Base-by-base conservation (phyloP, 2,888 invertebrate genomes). In the Camponotus fellah region DNA sequence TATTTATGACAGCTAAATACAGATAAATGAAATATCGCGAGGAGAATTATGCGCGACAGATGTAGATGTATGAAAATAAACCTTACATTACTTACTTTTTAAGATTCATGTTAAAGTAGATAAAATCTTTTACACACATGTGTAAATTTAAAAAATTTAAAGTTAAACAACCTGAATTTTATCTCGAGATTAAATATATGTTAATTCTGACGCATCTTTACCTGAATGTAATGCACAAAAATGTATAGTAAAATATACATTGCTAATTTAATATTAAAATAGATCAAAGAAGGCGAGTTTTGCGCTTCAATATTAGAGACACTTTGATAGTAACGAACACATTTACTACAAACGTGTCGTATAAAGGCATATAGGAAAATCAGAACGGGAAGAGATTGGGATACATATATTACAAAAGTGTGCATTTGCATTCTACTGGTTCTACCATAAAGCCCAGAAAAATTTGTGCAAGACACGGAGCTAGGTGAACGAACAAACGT, bases 351-450 rank as follows among this genome's bases (percentile, higher is more conserved):
- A 71, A 21, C 17, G 56, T 43, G 14, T 68, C n/a, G 43, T n/a
- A 40, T 21, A 40, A 56, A 56, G 26, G 14, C 9, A 14, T 12
- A 34, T 6, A 17, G 49, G 34, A 43, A 72, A 79, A 72, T 79
- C 43, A 17, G 32, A 26, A 32, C 21, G 66, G 14, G 12, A 60
- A 37, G 60, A 77, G 40, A 65, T 64, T 66, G 46, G 46, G 32
- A 12, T 53, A 46, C 12, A 34, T 69, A 40, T 40, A 32, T 58
- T 69, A 37, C 37, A 53, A 32, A 60, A 37, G 43, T 58, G 26
- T 72, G 72, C 34, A 79, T 79, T 79, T 72, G 72, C 58, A 79
- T 79, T 58, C 43, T 26, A 32, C 37, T 21, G 58, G 37, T 76
- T 76, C 49, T 56, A 40, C 26, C 21, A 43, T 71, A n/a, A n/a